phyloP scores from a whole-genome alignment of 1,140 invertebrate species.

The Drosophila navojoa region DNA sequence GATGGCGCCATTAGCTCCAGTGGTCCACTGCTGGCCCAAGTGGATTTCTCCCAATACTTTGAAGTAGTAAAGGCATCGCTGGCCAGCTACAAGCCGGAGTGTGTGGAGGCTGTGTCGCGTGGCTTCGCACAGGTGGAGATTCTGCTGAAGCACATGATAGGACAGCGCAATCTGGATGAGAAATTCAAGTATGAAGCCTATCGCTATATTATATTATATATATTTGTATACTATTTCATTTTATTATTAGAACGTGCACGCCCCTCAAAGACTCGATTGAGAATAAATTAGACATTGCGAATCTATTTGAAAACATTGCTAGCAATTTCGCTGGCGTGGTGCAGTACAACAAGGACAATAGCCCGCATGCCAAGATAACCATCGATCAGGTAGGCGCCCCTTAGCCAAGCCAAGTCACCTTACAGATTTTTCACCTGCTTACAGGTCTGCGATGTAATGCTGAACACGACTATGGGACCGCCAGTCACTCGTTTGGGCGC shows the following conservation, averaged over 20 bases:
- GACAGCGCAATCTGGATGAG: conserved; percentile 87
- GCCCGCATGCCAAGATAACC: conserved; percentile 90
- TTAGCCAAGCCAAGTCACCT: neutral
- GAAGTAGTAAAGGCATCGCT: conserved; percentile 89
- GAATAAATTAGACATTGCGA: conserved; percentile 89
- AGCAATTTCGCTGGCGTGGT: conserved; percentile 94
- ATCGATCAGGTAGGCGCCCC: conserved; percentile 86
- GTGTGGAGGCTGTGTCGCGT: conserved; percentile 87
- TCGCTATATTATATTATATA: too few relatives aligned
- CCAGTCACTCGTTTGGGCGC: conserved; percentile 89
- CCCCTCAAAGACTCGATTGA: conserved; percentile 87
- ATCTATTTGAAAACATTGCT: conserved; percentile 92
- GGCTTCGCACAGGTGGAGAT: conserved; percentile 88
- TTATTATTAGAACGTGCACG: conserved; percentile 89
- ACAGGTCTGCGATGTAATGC: conserved; percentile 90
- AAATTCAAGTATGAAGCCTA: conserved; percentile 87
- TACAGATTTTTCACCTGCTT: neutral
- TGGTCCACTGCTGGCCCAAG: conserved; percentile 92
- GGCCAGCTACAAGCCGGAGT: conserved; percentile 86
- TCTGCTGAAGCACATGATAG: conserved; percentile 86
- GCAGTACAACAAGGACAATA: conserved; percentile 97
- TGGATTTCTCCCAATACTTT: conserved; percentile 93
- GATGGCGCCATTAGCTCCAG: conserved; percentile 94
- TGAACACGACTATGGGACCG: conserved; percentile 85
- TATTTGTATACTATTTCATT: neutral